phyloP scores from a whole-genome alignment of 2,888 invertebrate genomes.

The Cyclophora albipunctata region DNA sequence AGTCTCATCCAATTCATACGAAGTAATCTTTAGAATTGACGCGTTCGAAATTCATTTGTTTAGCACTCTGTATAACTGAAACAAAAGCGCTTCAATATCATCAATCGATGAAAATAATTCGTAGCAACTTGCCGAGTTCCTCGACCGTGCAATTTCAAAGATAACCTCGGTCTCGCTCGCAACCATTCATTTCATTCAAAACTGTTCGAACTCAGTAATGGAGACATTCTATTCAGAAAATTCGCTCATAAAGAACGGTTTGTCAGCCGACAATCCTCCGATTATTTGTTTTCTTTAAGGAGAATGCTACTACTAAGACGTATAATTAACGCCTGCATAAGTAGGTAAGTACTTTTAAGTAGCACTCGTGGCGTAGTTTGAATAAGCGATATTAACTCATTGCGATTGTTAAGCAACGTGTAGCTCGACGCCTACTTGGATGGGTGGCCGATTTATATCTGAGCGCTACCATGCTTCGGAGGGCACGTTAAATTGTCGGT shows the following conservation, averaged over 20 bases:
- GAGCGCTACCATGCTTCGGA: too few species aligned
- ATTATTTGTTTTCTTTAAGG: constrained; percentile 20
- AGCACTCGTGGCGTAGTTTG: too few species aligned
- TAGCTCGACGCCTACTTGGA: too few species aligned
- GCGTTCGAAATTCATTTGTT: too few species aligned
- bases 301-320: constrained; percentile 10
- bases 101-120: neutral
- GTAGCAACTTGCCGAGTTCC: constrained; percentile 4
- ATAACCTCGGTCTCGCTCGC: constrained; percentile 5
- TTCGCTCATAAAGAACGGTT: constrained; percentile 32
- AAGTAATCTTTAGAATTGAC: too few species aligned
- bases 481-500: too few species aligned
- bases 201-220: constrained; percentile 18
- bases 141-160: constrained; percentile 5
- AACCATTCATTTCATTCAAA: constrained; percentile 25
- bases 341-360: neutral
- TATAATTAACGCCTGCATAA: neutral
- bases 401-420: too few species aligned
- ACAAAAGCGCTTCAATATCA: too few species aligned
- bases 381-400: too few species aligned
- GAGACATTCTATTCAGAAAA: constrained; percentile 26
- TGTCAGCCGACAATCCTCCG: constrained; percentile 17
- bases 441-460: too few species aligned
- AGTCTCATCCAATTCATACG: too few species aligned
- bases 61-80: too few species aligned